Base-by-base conservation (phyloP, 2,113 vertebrate genomes). In the Onychostoma macrolepis region DNA sequence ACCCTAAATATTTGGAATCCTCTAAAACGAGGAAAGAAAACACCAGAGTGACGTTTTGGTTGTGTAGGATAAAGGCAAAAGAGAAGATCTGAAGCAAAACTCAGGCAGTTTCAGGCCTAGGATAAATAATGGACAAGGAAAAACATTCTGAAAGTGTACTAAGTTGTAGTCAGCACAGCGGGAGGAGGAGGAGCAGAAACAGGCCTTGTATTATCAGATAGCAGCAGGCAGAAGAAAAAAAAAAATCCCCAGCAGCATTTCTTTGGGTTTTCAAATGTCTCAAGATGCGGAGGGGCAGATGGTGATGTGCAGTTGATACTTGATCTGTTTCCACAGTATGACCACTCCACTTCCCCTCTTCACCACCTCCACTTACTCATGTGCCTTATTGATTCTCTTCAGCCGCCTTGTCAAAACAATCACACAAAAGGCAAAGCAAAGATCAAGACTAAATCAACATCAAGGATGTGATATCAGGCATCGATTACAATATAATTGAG, bases 391-490 rank as follows among this genome's bases (percentile, higher is more conserved):
- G 80, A 83, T 83, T 83, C 63, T 83, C 4, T 45, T 69, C 63
- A 28, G 80, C 41, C 2, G 36, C 38, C 79, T 80, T 30, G 80
- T 83, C 80, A 83, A 83, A 83, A 83, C 80, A 83, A 69, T 48
- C 41, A 45, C 19, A 48, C 63, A 67, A 13, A 69, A 83, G 63
- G 79, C 79, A 43, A 61, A 80, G 56, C 56, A 80, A 80, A 41
- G 56, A 63, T 80, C 56, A 63, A 80, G 24, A 63, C 56, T 80
- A 36, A 63, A 36, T 83, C 26, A 83, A 28, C 8, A 30, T 19
- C 61, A 69, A 83, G 80, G 19, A 83, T 48, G 63, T 24, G 26
- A 80, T 80, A 63, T 80, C 36, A 69, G 6, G 38, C 26, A 4
- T 50, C 4, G 0, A 48, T 48, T 67, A 41, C 48, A 21, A 69